Percentiles rank a stretch among this genome's conserved stretches.
These are phyloP conservation scores for Lepilemur ruficaudatus DNA, from an alignment of 2,797 vertebrate genomes.

Conservation along the genomic window DNA sequence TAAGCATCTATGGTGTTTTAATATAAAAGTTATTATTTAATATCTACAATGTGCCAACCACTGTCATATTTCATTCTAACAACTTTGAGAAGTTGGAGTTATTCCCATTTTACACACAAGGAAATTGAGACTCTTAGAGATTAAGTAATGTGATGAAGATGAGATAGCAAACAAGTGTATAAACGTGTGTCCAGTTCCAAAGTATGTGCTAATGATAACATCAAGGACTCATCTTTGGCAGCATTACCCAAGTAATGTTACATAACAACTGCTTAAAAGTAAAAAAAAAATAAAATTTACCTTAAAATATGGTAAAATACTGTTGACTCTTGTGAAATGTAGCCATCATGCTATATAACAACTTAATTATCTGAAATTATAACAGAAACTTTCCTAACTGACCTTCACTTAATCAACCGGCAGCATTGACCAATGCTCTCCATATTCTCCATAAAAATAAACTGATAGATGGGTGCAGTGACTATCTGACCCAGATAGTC, in stretches of 20 bases:
- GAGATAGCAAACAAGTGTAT: neutral
- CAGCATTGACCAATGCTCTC: neutral
- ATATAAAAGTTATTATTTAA: neutral
- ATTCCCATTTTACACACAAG: conserved; percentile 15
- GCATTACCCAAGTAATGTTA: neutral
- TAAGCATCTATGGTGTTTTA: conserved; percentile 68
- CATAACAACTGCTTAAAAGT: conserved; percentile 14
- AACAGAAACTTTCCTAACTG: neutral
- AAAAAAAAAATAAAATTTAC: neutral
- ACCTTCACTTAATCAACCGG: neutral
- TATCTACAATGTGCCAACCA: neutral
- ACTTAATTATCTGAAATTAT: neutral
- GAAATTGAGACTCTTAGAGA: neutral
- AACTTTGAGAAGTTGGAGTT: neutral
- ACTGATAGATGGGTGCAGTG: neutral
- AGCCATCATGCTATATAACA: neutral
- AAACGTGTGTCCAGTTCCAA: neutral
- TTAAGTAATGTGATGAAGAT: neutral
- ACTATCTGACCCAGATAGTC: no score
- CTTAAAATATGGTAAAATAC: conserved; percentile 9
- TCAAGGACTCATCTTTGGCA: neutral
- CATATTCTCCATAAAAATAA: neutral
- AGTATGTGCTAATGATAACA: neutral
- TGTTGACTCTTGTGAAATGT: neutral
- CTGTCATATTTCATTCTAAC: neutral